A percentile compares a stretch with the other conserved stretches of the same genome.
These are phyloP conservation scores for Myotis planiceps DNA, from an alignment of 2,797 vertebrate genomes.

Conservation along the genomic window DNA sequence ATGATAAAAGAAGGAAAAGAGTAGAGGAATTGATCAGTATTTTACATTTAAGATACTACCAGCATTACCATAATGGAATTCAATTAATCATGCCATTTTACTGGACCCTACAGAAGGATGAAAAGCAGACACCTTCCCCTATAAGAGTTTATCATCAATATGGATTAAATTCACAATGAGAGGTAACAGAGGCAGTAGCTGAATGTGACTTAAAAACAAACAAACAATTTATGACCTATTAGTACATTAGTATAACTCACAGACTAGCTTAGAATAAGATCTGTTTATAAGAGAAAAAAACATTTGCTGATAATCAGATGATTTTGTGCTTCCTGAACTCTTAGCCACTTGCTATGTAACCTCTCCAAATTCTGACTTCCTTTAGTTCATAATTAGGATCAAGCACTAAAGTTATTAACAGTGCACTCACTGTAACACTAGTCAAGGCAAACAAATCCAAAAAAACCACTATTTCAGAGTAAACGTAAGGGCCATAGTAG, in stretches of 20 bases:
- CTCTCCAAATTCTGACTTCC: constrained; percentile 3
- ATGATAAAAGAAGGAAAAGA: constrained; percentile 23
- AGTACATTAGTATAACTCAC: background rate
- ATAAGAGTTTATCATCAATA: constrained; percentile 19
- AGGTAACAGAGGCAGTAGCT: constrained; percentile 26
- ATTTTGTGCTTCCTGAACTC: background rate
- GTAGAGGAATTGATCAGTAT: background rate
- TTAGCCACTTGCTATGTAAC: background rate
- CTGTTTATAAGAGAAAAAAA: background rate
- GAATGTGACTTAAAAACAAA: constrained; percentile 14
- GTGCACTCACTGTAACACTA: background rate
- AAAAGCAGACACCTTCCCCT: background rate
- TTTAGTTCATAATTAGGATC: background rate
- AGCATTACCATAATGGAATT: background rate
- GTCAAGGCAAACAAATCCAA: constrained; percentile 5
- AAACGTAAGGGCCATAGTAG: constrained; percentile 9
- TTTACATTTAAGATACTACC: constrained; percentile 17
- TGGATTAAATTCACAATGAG: constrained; percentile 41
- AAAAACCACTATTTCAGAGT: background rate
- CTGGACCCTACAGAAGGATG: background rate
- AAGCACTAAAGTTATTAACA: constrained; percentile 20
- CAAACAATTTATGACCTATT: background rate
- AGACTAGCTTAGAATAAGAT: background rate
- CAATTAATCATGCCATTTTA: constrained; percentile 38
- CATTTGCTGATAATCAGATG: constrained; percentile 27